Evolutionary conservation across 2,797 vertebrate species (phyloP).

Genomic region (Coregonus sp.): DNA sequence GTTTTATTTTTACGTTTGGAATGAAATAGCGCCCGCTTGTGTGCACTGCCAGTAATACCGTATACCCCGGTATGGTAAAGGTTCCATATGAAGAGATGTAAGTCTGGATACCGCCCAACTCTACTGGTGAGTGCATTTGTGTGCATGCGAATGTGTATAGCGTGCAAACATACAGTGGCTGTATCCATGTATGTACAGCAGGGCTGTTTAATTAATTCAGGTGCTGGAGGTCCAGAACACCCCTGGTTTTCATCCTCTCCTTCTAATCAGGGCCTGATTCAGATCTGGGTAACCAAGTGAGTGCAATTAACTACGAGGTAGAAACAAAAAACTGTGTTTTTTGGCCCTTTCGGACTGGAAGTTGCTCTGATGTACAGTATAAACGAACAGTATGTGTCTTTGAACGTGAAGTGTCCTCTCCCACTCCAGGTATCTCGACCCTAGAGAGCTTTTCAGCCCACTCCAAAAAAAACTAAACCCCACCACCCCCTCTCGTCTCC

Average conservation of each 20-base stretch:
- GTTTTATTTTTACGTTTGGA: too few species aligned
- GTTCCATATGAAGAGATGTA: too few species aligned
- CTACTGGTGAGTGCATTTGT: not conserved
- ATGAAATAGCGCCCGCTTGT: too few species aligned
- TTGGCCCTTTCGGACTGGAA: not conserved
- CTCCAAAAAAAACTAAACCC: not conserved
- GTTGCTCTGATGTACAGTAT: not conserved
- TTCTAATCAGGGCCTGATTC: not conserved
- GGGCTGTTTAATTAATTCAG: too few species aligned
- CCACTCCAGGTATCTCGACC: not conserved
- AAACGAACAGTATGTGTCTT: not conserved
- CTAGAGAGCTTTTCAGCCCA: not conserved
- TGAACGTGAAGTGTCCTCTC: not conserved
- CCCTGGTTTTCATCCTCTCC: not conserved
- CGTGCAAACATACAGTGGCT: too few species aligned
- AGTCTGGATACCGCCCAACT: too few species aligned
- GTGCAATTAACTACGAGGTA: not conserved
- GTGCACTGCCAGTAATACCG: too few species aligned
- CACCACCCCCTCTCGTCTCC: constrained; percentile 20
- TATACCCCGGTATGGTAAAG: too few species aligned
- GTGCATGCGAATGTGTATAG: not conserved
- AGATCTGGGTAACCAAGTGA: not conserved
- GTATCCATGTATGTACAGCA: too few species aligned
- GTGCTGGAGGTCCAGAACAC: too few species aligned
- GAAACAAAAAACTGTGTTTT: not conserved